A percentile compares a stretch with the other conserved stretches of the same genome.
Evolutionary conservation across 2,888 invertebrate species (phyloP).

Genomic region (Ormyrus rosae): DNA sequence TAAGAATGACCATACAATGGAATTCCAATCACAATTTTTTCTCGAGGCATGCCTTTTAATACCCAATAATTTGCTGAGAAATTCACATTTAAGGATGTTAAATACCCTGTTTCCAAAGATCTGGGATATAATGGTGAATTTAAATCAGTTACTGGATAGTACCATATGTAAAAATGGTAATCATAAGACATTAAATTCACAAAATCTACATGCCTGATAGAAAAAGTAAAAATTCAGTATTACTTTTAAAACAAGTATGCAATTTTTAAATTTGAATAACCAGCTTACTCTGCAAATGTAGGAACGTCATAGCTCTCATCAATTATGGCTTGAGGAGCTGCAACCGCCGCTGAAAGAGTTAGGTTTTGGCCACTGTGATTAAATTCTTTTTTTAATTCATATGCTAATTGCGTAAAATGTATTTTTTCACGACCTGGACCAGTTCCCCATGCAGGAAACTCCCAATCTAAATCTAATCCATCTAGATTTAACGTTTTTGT

Average conservation of each 20-base stretch:
- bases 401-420: conserved; percentile 85
- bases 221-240: background rate
- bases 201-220: conserved; percentile 84
- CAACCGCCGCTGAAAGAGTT: conserved; percentile 86
- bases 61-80: conserved; percentile 89
- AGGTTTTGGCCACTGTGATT: conserved; percentile 78
- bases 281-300: conserved; percentile 83
- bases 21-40: conserved; percentile 89
- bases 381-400: conserved; percentile 84
- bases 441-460: conserved; percentile 84
- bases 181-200: conserved; percentile 96
- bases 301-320: conserved; percentile 87
- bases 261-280: conserved; percentile 3
- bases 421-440: conserved; percentile 78
- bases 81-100: conserved; percentile 87
- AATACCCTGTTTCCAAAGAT: conserved; percentile 80
- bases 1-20: conserved; percentile 89
- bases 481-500: conserved; percentile 80
- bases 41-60: conserved; percentile 83
- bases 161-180: conserved; percentile 86
- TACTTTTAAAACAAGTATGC: conserved; percentile 8
- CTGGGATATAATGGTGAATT: conserved; percentile 88
- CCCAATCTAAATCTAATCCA: conserved; percentile 90
- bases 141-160: conserved; percentile 88
- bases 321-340: conserved; percentile 86